Percentiles rank a stretch among this genome's conserved stretches.
phyloP scores from a whole-genome alignment of 2,888 invertebrate genomes.

The Polymixis flavicincta region DNA sequence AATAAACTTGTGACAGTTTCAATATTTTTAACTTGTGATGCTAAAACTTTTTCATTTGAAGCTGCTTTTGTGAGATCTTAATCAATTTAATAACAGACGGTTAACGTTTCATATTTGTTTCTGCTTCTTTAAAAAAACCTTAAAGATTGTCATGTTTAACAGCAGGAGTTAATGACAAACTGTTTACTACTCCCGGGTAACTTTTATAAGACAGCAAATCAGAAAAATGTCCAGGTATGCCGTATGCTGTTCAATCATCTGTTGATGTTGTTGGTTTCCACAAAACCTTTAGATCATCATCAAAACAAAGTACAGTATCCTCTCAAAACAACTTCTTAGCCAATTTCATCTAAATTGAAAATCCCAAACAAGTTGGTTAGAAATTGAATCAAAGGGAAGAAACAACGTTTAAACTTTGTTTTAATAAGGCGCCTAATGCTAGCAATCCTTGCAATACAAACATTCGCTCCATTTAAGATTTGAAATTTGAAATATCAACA shows the following conservation, averaged over 20 bases:
- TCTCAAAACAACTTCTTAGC: slow-evolving; percentile 22
- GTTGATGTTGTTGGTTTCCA: not conserved
- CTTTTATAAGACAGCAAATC: not conserved
- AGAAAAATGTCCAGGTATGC: not conserved
- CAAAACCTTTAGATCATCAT: slow-evolving; percentile 25
- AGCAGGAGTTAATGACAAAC: not conserved
- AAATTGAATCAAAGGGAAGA: slow-evolving; percentile 62
- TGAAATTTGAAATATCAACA: slow-evolving; percentile 77
- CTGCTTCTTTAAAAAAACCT: not conserved
- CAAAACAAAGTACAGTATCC: slow-evolving; percentile 11
- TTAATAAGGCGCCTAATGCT: slow-evolving; percentile 63
- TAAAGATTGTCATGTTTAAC: not conserved
- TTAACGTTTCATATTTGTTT: not conserved
- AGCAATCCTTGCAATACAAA: slow-evolving; percentile 69
- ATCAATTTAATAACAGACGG: not conserved
- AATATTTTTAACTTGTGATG: not conserved
- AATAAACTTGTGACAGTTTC: too few relatives aligned
- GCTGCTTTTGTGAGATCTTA: not conserved
- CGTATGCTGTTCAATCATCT: not conserved
- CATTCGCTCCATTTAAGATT: slow-evolving; percentile 74
- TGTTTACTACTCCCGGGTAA: not conserved
- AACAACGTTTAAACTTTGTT: slow-evolving; percentile 65
- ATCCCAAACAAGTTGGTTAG: slow-evolving; percentile 30
- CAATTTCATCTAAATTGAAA: slow-evolving; percentile 38
- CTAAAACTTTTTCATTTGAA: not conserved